Evolutionary conservation across 2,113 vertebrate species (phyloP).

Genomic region (human): GRCh38 chr1:239858501-239859000

Average conservation of each 20-base stretch:
- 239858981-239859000: not conserved
- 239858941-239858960: not conserved
- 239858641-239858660: not conserved
- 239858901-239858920: not conserved
- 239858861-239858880: not conserved
- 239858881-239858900: not conserved
- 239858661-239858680: not conserved
- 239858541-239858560: not conserved
- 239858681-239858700: not conserved
- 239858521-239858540: not conserved
- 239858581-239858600: not conserved
- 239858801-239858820: not conserved
- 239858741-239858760: not conserved
- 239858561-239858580: not conserved
- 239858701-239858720: not conserved
- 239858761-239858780: not conserved
- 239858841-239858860: not conserved
- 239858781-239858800: not conserved
- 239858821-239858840: not conserved
- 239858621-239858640: not conserved
- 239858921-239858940: not conserved
- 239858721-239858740: not conserved
- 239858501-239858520: not conserved
- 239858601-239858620: not conserved
- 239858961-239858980: not conserved